Base-by-base conservation (phyloP, 2,113 vertebrate species). In the Trogon surrucura region DNA sequence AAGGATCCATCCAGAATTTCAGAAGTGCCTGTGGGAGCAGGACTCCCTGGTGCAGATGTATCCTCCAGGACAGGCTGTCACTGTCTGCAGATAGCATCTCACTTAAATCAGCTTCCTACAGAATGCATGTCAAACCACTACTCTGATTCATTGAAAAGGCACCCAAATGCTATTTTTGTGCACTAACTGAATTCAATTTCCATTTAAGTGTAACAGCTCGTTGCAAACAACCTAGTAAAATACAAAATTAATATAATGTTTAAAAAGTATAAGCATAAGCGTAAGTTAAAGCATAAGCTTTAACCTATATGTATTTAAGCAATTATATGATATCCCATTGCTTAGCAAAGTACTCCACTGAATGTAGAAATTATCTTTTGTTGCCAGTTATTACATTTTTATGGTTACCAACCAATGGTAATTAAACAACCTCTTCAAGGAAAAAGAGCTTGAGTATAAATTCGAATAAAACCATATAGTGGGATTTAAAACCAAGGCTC, bases 81-180 rank as follows among this genome's bases (percentile, higher is more conserved):
- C 64, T 36, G 8, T 27, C 58, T 88, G 57, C 4, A 6, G 66
- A 20, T 4, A 85, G 72, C 72, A 85, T 64, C 77, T 93, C 64
- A 18, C 44, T 90, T 89, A 61, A 30, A 83, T 69, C 64, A 19
- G 36, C 88, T 81, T 86, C 77, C 65, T 93, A 48, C 69, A 79
- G 51, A 92, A 88, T 7, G n/a, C 30, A 8, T 18, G 60, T 90
- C 71, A 90, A 75, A 73, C 50, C 36, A 57, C 67, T 56, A 34
- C 93, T 91, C 93, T 92, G 95, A 95, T 95, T 94, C 94, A 88
- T 29, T 83, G 75, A 95, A 83, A 85, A 95, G 75, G 91, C 88
- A 92, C 79, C 50, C 92, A 72, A 73, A 57, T 57, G 80, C 89
- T 96, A 89, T 93, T 97, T 96, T 85, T 48, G 77, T 78, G 53